phyloP scores from a whole-genome alignment of 1,140 invertebrate genomes.

The Pantala flavescens region DNA sequence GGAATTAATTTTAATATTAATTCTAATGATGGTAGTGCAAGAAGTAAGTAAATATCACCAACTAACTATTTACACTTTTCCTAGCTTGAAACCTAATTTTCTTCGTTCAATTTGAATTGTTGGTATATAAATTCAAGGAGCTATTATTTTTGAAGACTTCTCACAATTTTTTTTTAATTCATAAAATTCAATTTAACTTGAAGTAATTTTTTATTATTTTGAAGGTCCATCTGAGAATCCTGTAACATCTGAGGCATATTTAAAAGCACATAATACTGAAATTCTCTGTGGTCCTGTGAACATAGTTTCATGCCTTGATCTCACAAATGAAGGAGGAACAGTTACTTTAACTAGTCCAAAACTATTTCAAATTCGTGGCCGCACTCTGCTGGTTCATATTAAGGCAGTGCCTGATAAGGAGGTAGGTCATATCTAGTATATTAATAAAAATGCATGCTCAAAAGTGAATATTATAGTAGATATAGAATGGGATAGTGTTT shows the following conservation, averaged over 20 bases:
- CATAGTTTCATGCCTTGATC: slow-evolving; percentile 65
- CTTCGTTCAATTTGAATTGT: neutral
- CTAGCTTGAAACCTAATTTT: neutral
- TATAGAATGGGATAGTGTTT: no score
- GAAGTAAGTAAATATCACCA: neutral
- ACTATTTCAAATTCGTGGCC: slow-evolving; percentile 62
- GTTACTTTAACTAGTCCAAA: slow-evolving; percentile 78
- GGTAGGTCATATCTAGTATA: no score
- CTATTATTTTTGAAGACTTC: no score
- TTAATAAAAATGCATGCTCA: no score
- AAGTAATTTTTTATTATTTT: no score
- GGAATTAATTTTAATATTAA: slow-evolving; percentile 47
- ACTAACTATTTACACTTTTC: neutral
- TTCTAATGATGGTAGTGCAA: slow-evolving; percentile 30
- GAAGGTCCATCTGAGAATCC: slow-evolving; percentile 57
- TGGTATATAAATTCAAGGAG: no score
- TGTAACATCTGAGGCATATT: slow-evolving; percentile 65
- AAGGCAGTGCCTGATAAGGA: slow-evolving; percentile 47
- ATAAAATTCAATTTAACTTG: no score
- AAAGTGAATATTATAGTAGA: no score
- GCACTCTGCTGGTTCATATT: slow-evolving; percentile 74
- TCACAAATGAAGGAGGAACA: slow-evolving; percentile 70
- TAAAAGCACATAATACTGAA: slow-evolving; percentile 76
- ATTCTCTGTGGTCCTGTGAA: slow-evolving; percentile 79
- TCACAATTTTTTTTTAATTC: no score